These are phyloP conservation scores for Papilio polyxenes DNA, from an alignment of 1,140 invertebrate species.

Conservation along the genomic window DNA sequence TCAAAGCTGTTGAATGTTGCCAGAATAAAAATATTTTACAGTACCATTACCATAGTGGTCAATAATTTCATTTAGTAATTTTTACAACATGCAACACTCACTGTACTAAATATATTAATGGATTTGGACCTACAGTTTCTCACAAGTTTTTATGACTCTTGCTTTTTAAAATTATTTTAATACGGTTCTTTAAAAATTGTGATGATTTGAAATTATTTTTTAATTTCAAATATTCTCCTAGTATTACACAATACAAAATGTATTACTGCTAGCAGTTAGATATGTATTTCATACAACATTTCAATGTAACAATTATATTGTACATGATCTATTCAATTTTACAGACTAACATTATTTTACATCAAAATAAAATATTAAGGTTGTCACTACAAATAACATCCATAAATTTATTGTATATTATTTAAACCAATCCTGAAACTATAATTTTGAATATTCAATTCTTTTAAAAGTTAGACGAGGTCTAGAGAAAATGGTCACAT, in stretches of 20 bases:
- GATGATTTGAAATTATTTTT: neutral
- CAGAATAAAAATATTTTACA: neutral
- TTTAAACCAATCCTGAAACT: neutral
- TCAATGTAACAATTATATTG: neutral
- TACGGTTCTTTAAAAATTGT: neutral
- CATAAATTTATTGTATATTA: too few relatives aligned
- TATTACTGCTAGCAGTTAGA: neutral
- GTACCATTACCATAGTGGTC: neutral
- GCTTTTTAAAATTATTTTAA: too few relatives aligned
- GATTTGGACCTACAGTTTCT: neutral
- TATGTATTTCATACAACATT: neutral
- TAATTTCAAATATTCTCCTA: neutral
- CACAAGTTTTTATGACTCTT: neutral
- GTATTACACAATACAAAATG: neutral
- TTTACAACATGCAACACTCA: neutral
- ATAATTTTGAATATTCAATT: neutral
- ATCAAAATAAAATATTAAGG: neutral
- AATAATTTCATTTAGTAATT: neutral
- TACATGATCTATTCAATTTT: neutral
- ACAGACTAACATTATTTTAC: neutral
- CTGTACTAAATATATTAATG: neutral
- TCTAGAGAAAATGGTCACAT: neutral
- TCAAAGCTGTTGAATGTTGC: neutral
- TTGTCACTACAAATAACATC: neutral
- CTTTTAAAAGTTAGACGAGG: neutral